Evolutionary conservation across 2,797 vertebrate genomes (phyloP).

Genomic region (Chiroxiphia lanceolata): DNA sequence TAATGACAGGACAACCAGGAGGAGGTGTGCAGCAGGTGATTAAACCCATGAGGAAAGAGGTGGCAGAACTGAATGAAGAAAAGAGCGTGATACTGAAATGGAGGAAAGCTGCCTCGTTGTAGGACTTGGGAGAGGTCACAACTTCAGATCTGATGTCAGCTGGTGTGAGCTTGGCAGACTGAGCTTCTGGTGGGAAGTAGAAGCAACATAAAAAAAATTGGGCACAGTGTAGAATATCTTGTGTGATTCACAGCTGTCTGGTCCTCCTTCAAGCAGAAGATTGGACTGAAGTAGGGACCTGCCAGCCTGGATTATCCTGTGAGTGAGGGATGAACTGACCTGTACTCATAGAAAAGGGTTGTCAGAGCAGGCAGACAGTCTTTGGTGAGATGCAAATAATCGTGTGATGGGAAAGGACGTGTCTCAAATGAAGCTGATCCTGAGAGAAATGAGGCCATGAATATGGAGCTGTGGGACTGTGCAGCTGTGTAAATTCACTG

Average conservation of each 20-base stretch:
- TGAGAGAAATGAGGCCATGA: not conserved
- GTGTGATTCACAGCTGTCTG: not conserved
- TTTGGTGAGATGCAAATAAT: not conserved
- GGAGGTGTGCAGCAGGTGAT: not conserved
- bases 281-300: not conserved
- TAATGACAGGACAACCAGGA: not conserved
- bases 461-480: not conserved
- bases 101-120: not conserved
- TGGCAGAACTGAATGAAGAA: not conserved
- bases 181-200: not conserved
- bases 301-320: not conserved
- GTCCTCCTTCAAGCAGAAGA: not conserved
- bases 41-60: not conserved
- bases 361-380: not conserved
- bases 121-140: not conserved
- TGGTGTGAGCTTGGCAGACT: not conserved
- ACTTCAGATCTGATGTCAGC: not conserved
- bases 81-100: not conserved
- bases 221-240: accelerated
- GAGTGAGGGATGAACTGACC: not conserved
- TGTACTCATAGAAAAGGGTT: accelerated
- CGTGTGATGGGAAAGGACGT: not conserved
- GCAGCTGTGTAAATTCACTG: not conserved
- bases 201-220: not conserved
- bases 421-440: not conserved